Percentiles rank a stretch among this genome's conserved stretches.
phyloP scores from a whole-genome alignment of 2,888 invertebrate genomes.

The Platynereis dumerilii region DNA sequence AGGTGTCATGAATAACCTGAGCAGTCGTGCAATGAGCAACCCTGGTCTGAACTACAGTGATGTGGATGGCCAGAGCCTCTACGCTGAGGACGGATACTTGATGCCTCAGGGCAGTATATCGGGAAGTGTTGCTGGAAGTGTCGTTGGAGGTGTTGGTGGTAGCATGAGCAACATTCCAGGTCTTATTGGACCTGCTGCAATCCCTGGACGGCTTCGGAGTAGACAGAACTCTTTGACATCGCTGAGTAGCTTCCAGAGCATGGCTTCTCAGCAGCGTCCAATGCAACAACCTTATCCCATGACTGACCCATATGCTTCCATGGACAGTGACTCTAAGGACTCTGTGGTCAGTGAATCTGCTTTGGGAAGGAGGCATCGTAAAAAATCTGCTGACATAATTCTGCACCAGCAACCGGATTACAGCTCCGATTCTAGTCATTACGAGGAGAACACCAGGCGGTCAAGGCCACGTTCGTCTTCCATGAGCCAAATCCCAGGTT shows the following conservation, averaged over 20 bases:
- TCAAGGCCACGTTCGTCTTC: neutral
- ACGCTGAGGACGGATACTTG: conserved; percentile 22
- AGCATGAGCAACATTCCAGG: too few relatives aligned
- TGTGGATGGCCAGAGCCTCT: conserved; percentile 14
- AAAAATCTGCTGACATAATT: too few relatives aligned
- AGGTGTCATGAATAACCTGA: conserved; percentile 1
- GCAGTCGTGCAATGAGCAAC: conserved; percentile 13
- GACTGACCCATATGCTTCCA: conserved; percentile 9
- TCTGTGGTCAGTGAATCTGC: conserved; percentile 22
- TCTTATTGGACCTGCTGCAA: too few relatives aligned
- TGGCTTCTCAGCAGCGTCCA: too few relatives aligned
- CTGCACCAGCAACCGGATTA: neutral
- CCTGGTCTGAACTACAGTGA: conserved; percentile 18
- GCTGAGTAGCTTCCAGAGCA: too few relatives aligned
- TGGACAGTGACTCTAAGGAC: conserved; percentile 17
- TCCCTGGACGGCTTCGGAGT: too few relatives aligned
- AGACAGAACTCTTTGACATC: too few relatives aligned
- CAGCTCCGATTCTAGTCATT: conserved; percentile 24
- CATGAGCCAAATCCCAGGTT: too few relatives aligned
- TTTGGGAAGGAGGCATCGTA: too few relatives aligned
- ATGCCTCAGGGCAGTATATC: neutral
- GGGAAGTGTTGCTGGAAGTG: too few relatives aligned
- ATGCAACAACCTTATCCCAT: too few relatives aligned
- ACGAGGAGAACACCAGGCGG: conserved; percentile 9
- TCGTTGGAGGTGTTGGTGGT: too few relatives aligned